Base-by-base conservation (phyloP, 2,888 invertebrate genomes). In the Eumerus sabulonum region DNA sequence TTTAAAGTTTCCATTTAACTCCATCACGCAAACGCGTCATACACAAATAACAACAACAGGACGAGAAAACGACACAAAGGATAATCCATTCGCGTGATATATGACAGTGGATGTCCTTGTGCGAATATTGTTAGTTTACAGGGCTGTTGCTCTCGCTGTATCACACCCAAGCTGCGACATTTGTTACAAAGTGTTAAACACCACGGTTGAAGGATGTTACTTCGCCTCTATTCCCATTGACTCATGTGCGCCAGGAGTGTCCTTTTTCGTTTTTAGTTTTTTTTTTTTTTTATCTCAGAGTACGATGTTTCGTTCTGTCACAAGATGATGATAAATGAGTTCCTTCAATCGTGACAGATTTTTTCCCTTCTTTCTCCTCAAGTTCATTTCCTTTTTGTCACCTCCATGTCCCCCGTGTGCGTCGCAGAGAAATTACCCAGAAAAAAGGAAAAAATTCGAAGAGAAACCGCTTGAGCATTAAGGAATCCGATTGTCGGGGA, bases 251-350 rank as follows among this genome's bases (percentile, higher is more conserved):
- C 40, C 3, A n/a, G 36, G 27, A 53, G 45, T 63, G 48, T 73
- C 59, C 63, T 59, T 40, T 63, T 56, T 45, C n/a, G n/a, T 50
- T 44, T 4, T 47, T 5, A 36, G 5, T 27, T 27, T 7, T 27
- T 7, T 27, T 2, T 40, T 3, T 40, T 1, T 40, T 40, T 40
- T n/a, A 7, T 3, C 11, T n/a, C 11, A 2, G 47, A 73, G 66
- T 48, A 51, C 77, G 67, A 68, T 79, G 68, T 53, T 74, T 74
- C 63, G 59, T 74, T 44, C 57, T 57, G 53, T 79, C 73, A 79
- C 77, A 74, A n/a, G n/a, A n/a, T 14, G 63, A 74, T 79, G 74
- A 79, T 74, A 79, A 74, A 79, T 79, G 73, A 79, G 63, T 74
- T 73, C 74, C 68, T 74, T 79, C 74, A 79, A 68, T 73, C 73